Conservation (phyloP, 2,888 invertebrate genomes). For the Orthosia gracilis region DNA sequence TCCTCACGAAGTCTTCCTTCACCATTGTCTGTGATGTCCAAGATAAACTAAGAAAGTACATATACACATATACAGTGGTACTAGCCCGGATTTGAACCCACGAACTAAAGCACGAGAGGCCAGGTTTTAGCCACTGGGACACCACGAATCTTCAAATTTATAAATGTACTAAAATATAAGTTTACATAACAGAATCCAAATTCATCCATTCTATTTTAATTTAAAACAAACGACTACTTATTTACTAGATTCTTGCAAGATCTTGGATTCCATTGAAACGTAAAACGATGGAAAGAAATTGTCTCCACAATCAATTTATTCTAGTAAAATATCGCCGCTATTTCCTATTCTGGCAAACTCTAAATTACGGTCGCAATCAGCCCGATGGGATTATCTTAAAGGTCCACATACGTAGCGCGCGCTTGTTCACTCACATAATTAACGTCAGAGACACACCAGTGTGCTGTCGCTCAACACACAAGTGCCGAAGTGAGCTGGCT, state of each 20-base stretch:
- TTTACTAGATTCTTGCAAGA: not conserved
- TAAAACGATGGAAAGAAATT: not conserved
- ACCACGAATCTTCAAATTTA: no score
- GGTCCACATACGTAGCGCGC: conserved; percentile 45
- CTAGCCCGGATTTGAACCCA: no score
- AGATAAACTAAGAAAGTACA: no score
- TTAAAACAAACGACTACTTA: not conserved
- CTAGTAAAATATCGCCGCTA: conserved; percentile 32
- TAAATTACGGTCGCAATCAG: conserved; percentile 32
- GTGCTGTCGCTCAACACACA: conserved; percentile 58
- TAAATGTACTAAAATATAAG: no score
- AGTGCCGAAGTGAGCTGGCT: conserved; percentile 46
- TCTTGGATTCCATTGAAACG: conserved; percentile 9
- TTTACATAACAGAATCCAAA: no score
- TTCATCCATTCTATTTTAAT: not conserved
- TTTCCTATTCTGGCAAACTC: conserved; percentile 25
- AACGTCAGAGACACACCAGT: conserved; percentile 59
- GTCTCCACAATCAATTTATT: conserved; percentile 2
- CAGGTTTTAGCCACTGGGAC: no score
- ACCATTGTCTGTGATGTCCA: no score
- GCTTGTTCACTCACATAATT: conserved; percentile 57
- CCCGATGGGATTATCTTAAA: conserved; percentile 45
- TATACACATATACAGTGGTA: no score
- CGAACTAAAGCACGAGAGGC: no score
- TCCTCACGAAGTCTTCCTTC: no score